Base-by-base conservation (phyloP, 1,140 invertebrate species). In the Pectinophora gossypiella region DNA sequence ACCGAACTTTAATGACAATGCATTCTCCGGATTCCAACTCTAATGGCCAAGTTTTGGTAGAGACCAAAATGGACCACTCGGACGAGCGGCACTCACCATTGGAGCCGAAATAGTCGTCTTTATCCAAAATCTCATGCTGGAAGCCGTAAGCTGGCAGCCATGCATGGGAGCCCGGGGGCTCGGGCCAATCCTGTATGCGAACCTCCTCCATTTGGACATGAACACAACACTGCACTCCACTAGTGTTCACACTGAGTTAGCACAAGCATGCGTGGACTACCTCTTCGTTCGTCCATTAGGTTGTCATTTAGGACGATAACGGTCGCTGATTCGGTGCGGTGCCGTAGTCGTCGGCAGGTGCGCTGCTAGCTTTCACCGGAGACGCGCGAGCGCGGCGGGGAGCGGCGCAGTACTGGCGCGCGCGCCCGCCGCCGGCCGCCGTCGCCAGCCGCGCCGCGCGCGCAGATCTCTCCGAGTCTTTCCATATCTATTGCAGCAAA, bases 121-220 rank as follows among this genome's bases (percentile, higher is more conserved):
- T 90, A 56, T 91, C 90, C 72, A 90, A 64, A 54, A 91, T 87
- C 49, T 89, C 85, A 82, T 86, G 81, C 81, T 92, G 91, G 82
- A 90, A 92, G 56, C 91, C 91, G 67, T 92, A 92, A 56, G 91
- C 91, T 47, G 91, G 91, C 68, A 92, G 85, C 91, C 91, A 92
- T 68, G 91, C 89, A 85, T 90, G 90, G 58, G 88, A 90, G 52
- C 90, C 90, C 51, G 89, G 89, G 58, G 89, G 90, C 68, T 91
- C 90, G 9, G 90, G 89, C 91, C 90, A 92, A 76, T 92, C 91
- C 64, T 89, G 89, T 74, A 91, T 91, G 49, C 90, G 88, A 62
- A 91, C 85, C 64, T 91, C 90, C 66, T 91, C 90, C 89, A 90
- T 90, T 60, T 62, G 55, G 54, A 67, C 82, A 85, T 80, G 40